Evolutionary conservation across 1,140 invertebrate genomes (phyloP).

Genomic region (Micrasema longulum): DNA sequence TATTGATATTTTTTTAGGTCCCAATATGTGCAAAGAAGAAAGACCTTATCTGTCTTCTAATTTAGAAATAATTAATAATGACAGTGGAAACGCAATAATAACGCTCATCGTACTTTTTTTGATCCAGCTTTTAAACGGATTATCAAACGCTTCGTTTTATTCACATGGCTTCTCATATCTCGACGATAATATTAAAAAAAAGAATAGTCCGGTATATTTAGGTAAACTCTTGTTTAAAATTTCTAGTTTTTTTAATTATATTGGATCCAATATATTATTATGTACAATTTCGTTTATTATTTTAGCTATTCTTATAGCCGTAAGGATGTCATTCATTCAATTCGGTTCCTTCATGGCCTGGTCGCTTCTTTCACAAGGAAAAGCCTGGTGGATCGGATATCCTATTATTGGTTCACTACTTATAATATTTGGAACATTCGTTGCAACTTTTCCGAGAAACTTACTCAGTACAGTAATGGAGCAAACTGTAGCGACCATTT

Average conservation of each 20-base stretch:
- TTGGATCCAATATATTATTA: neutral
- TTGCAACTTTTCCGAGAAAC: constrained; percentile 71
- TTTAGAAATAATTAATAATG: constrained; percentile 29
- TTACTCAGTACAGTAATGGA: constrained; percentile 69
- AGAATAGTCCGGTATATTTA: constrained; percentile 68
- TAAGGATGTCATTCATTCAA: constrained; percentile 58
- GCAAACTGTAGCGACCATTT: constrained; percentile 68
- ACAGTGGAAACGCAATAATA: constrained; percentile 56
- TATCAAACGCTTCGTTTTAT: constrained; percentile 73
- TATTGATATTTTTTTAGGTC: constrained; percentile 32
- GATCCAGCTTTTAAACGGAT: constrained; percentile 71
- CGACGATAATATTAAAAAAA: constrained; percentile 74
- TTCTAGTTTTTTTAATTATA: neutral
- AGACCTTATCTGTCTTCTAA: neutral
- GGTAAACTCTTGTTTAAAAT: constrained; percentile 55
- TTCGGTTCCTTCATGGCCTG: constrained; percentile 59
- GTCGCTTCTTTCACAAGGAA: constrained; percentile 54
- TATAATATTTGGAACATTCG: constrained; percentile 66
- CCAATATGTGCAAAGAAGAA: constrained; percentile 58
- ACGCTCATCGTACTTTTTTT: constrained; percentile 69
- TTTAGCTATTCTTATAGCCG: constrained; percentile 55
- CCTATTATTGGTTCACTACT: constrained; percentile 69
- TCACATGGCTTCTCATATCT: constrained; percentile 76
- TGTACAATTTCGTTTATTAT: constrained; percentile 26
- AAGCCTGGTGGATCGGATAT: constrained; percentile 71